Evolutionary conservation across 2,797 vertebrate species (phyloP).

Genomic region (Anas flavirostris): DNA sequence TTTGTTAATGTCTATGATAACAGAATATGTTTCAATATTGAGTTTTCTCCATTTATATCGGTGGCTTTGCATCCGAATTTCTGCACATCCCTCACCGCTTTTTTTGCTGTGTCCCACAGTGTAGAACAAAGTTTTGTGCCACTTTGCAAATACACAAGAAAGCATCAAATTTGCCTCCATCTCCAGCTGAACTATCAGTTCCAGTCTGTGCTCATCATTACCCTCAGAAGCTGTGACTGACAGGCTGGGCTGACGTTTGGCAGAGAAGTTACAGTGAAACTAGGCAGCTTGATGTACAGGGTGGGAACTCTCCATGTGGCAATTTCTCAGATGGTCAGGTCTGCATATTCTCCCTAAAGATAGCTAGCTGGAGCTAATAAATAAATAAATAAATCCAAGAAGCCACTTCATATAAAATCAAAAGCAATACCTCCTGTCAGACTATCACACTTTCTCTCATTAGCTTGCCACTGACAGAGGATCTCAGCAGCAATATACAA

Average conservation of each 20-base stretch:
- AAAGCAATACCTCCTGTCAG: background rate
- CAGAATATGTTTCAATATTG: background rate
- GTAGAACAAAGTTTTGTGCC: background rate
- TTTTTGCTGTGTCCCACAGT: background rate
- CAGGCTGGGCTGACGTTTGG: background rate
- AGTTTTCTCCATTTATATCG: background rate
- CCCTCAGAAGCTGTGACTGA: background rate
- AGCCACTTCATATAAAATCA: background rate
- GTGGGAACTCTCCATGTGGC: background rate
- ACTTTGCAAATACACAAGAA: background rate
- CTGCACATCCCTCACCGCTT: background rate
- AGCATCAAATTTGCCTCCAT: background rate
- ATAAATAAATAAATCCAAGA: background rate
- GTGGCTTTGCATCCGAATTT: background rate
- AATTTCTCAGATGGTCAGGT: background rate
- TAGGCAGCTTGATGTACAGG: background rate
- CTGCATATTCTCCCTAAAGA: background rate
- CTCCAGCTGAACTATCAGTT: constrained; percentile 2
- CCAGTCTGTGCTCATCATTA: background rate
- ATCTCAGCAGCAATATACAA: background rate
- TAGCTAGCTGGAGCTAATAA: background rate
- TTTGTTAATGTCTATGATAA: background rate
- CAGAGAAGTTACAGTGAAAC: background rate
- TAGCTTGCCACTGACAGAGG: background rate
- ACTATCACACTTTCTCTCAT: background rate